phyloP scores from a whole-genome alignment of 2,797 vertebrate genomes.

The Gymnocypris eckloni region DNA sequence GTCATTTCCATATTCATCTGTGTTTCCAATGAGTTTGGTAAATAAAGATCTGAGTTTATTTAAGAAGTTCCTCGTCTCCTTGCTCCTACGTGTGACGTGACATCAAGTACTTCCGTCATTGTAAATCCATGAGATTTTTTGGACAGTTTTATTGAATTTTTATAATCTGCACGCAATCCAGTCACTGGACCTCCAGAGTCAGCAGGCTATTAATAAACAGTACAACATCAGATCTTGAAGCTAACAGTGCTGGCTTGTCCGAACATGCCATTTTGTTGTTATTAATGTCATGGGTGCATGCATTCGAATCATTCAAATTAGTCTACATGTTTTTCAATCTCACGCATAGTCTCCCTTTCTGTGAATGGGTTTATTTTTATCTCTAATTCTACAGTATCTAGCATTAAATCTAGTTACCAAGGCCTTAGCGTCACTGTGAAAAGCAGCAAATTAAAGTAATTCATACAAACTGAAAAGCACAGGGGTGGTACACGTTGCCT shows the following conservation, averaged over 20 bases:
- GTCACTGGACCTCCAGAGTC: not conserved
- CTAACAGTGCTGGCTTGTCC: not conserved
- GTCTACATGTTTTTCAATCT: not conserved
- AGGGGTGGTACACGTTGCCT: constrained; percentile 42
- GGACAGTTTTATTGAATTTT: not conserved
- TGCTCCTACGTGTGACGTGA: no score
- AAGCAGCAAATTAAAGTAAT: constrained; percentile 59
- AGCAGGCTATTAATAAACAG: not conserved
- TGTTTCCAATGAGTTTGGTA: no score
- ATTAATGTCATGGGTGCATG: constrained; percentile 4
- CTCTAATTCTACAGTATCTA: constrained; percentile 52
- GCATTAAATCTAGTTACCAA: constrained; percentile 41
- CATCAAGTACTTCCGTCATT: not conserved
- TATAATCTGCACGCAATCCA: not conserved
- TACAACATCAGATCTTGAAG: not conserved
- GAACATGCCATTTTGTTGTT: not conserved
- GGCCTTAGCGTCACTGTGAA: constrained; percentile 30
- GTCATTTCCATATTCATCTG: no score
- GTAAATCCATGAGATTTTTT: not conserved
- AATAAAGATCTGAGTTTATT: no score
- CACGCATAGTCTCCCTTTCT: not conserved
- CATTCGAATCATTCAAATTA: not conserved
- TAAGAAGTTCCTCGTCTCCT: no score
- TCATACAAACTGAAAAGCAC: constrained; percentile 44
- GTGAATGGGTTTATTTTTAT: not conserved